Evolutionary conservation across 2,113 vertebrate species (phyloP), one percentile per base, ranked within the genome.

Genomic region (Ctenodactylus gundi): DNA sequence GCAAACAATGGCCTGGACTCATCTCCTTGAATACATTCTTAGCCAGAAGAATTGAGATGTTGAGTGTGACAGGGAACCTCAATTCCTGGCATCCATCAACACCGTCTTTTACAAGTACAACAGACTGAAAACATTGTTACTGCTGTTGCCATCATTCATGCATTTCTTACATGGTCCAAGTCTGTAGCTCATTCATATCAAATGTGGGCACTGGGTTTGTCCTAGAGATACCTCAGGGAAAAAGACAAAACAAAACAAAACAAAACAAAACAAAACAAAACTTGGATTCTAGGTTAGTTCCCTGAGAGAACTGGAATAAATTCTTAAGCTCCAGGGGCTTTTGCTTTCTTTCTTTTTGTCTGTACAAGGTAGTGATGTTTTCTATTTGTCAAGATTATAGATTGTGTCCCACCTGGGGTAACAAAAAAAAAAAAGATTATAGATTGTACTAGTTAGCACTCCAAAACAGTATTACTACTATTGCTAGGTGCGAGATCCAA

Each of bases 51-150:
- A 21, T 14, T 10, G 51, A 21, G 14, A 1, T 55, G n/a, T 58
- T 23, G 14, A 1, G 36, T n/a, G 7, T 55, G 7, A 18, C 34
- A 21, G 1, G 20, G 46, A 31, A 8, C 57, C 49, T 18, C n/a
- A 13, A 3, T 11, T 58, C 27, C 55, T 39, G 46, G 14, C 9
- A 29, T 20, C 67, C 80, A 51, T 31, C 75, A 67, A 7, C 9
- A 29, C 2, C 39, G 11, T n/a, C 77, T 60, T 7, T 5, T 31
- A 8, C n/a, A 17, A 13, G 53, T 20, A 17, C 39, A 65, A 18
- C 20, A 15, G 18, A 12, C 36, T 62, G 4, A 36, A n/a, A 15
- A 12, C 3, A n/a, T 27, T 8, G 3, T 8, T 15, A 49, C 1
- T 18, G 29, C 68, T 67, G 49, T 65, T 5, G 1, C 53, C 23